Base-by-base conservation (phyloP, 2,888 invertebrate genomes). In the Resseliella maxima region DNA sequence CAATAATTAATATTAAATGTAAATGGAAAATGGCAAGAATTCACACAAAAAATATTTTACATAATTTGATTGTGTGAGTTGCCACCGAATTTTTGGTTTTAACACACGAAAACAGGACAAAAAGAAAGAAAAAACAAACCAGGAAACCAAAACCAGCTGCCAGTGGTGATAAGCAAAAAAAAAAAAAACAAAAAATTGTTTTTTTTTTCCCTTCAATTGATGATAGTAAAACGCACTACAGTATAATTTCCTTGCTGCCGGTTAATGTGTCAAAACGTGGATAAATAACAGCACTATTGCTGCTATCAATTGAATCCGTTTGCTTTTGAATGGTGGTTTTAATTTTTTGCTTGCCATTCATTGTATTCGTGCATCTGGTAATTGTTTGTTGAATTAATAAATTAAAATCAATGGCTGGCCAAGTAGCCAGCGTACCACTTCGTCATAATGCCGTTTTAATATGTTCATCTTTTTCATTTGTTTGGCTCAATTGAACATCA, bases 401-500 rank as follows among this genome's bases (percentile, higher is more conserved):
- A 87, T 91, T 91, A 10, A 91, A 90, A 89, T 91, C 91, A 88
- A 91, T 91, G 87, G 91, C 91, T 90, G 91, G 91, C 91, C 91
- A 91, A 87, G 90, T 89, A 90, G 91, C 91, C 91, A 91, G 91
- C 91, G 91, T 91, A 88, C 91, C 90, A 89, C 90, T 91, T 90
- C 91, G 91, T 91, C 91, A 91, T 91, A 91, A 91, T 87, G 90
- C 86, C 38, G 64, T 81, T 83, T 86, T 72, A 24, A 86, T 21
- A 86, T 83, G 85, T 85, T 36, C 85, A 86, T 85, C 85, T 21
- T 35, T 83, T 46, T 83, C 72, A 10, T 12, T 50, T 0, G 1
- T n/a, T 35, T 35, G 81, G n/a, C 24, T 31, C 18, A 85, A 50
- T n/a, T 50, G 83, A 24, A 38, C 21, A 24, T 38, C 38, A 38